phyloP scores from a whole-genome alignment of 1,140 invertebrate species.

The Formica selysi region DNA sequence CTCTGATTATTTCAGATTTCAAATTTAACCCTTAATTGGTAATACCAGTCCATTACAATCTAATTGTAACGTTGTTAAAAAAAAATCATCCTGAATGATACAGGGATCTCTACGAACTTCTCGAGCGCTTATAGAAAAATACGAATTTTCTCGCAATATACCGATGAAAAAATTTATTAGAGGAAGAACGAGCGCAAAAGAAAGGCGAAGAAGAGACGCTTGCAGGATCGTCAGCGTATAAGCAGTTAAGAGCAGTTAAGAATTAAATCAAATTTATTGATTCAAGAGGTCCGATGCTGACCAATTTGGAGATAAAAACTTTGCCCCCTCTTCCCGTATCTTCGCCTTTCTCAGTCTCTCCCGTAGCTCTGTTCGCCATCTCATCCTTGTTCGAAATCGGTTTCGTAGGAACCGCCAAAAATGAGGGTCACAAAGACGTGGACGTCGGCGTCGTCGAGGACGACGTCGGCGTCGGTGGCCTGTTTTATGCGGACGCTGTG shows the following conservation, averaged over 20 bases:
- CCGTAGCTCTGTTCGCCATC: background rate
- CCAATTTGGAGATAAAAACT: constrained; percentile 55
- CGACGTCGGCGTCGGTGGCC: constrained; percentile 59
- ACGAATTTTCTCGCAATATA: background rate
- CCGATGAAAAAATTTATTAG: constrained; percentile 43
- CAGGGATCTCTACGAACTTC: background rate
- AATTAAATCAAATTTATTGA: constrained; percentile 55
- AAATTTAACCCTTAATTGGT: constrained; percentile 21
- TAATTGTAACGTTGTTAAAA: background rate
- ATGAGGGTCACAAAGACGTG: constrained; percentile 33
- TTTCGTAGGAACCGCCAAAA: constrained; percentile 34
- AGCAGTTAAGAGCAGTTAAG: constrained; percentile 31
- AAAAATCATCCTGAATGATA: background rate
- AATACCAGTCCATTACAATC: constrained; percentile 2
- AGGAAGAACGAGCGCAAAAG: background rate
- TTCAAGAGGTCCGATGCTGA: constrained; percentile 26
- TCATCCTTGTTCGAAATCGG: constrained; percentile 2
- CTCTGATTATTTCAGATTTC: background rate
- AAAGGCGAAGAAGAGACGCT: background rate
- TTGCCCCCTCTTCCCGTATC: background rate
- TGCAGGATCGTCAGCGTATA: constrained; percentile 21
- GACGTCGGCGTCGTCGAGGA: constrained; percentile 46
- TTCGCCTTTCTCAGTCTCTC: background rate
- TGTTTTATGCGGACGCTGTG: constrained; percentile 74
- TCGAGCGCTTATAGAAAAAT: background rate